phyloP scores from a whole-genome alignment of 2,113 vertebrate species.

The Pogonocichla stellata region DNA sequence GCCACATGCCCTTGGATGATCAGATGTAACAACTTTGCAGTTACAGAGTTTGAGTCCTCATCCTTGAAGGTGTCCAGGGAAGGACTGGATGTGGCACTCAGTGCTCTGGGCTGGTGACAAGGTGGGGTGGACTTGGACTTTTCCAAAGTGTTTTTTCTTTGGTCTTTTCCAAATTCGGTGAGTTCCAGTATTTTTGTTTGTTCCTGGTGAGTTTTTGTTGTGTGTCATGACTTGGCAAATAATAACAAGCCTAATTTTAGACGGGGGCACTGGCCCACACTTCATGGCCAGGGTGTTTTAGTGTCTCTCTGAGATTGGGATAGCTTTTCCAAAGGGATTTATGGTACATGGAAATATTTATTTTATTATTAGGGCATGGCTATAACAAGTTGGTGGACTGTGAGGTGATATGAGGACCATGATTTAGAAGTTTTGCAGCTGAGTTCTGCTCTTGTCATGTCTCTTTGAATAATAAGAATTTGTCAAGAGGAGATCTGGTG shows the following conservation, averaged over 20 bases:
- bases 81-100: not conserved
- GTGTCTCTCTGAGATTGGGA: not conserved
- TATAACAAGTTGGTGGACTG: rapidly evolving
- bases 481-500: too few relatives aligned
- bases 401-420: rapidly evolving
- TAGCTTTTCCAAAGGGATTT: not conserved
- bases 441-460: not conserved
- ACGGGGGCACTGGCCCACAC: rapidly evolving
- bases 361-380: not conserved
- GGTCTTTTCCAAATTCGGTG: not conserved
- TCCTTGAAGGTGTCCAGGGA: not conserved
- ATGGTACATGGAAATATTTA: rapidly evolving
- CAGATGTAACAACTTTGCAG: not conserved
- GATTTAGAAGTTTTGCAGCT: not conserved
- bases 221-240: rapidly evolving
- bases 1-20: rapidly evolving
- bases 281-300: not conserved
- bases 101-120: not conserved
- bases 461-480: not conserved
- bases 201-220: not conserved
- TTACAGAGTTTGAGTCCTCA: not conserved
- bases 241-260: not conserved
- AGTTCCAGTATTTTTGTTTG: not conserved
- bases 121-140: not conserved
- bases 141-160: too few relatives aligned